These are phyloP conservation scores for Bombylius discolor DNA, from an alignment of 2,888 invertebrate species.

Conservation along the genomic window DNA sequence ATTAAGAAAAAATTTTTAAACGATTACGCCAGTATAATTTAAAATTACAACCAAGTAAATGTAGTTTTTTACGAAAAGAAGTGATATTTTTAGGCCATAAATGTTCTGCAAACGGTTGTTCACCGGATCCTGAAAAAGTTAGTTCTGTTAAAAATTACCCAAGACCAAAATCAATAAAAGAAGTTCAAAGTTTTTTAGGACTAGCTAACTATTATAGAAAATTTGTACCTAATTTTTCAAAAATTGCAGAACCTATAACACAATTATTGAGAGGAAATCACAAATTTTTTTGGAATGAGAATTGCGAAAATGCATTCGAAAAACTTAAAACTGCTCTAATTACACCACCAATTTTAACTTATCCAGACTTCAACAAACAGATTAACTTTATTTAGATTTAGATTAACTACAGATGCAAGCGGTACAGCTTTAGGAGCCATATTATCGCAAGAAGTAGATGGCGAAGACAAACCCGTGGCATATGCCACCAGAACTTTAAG, in stretches of 20 bases:
- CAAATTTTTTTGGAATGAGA: not conserved
- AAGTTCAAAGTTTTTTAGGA: conserved; percentile 20
- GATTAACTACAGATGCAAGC: too few relatives aligned
- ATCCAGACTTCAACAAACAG: too few relatives aligned
- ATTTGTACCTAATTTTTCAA: conserved; percentile 16
- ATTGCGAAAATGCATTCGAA: not conserved
- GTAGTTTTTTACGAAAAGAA: conserved; percentile 16
- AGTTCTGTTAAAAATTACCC: conserved; percentile 18
- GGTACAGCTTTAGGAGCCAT: too few relatives aligned
- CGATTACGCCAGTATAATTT: conserved; percentile 13
- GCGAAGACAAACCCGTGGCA: too few relatives aligned
- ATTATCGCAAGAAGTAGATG: too few relatives aligned
- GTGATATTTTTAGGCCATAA: conserved; percentile 16
- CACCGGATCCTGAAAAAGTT: conserved; percentile 17
- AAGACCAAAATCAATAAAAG: conserved; percentile 12
- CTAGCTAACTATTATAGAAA: not conserved
- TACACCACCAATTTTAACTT: too few relatives aligned
- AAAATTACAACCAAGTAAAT: conserved; percentile 18
- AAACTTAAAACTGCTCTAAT: too few relatives aligned
- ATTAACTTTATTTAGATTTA: too few relatives aligned
- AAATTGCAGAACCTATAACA: not conserved
- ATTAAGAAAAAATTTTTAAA: conserved; percentile 16
- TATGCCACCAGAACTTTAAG: too few relatives aligned
- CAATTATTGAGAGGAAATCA: not conserved
- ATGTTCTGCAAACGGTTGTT: conserved; percentile 19